Base-by-base conservation (phyloP, 1,140 invertebrate species). In the Drosophila sp. region DNA sequence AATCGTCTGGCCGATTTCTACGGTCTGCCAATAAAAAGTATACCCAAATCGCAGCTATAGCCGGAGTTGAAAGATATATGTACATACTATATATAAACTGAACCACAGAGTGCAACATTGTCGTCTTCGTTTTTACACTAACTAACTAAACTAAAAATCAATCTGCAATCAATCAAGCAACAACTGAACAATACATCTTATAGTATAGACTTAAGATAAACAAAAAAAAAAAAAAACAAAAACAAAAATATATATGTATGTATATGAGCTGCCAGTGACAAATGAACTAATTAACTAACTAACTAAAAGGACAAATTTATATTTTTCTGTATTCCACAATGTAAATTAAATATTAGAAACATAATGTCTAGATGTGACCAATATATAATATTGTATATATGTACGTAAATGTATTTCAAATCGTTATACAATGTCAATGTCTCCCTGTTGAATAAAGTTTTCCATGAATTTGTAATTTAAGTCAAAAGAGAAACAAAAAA, bases 1-100 rank as follows among this genome's bases (percentile, higher is more conserved):
- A 93, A 96, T 7, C 76, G 91, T 7, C 29, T 92, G 10, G 89
- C 80, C 0, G 86, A 90, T 3, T 91, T 92, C 29, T 92, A 92
- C 56, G 84, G 90, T 11, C 32, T 79, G 4, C 27, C 32, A 1
- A 56, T 60, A 4, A 47, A 66, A 1, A 64, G 57, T 4, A 41
- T 58, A 38, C 32, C 80, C n/a, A 90, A 79, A 57, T 85, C 90
- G 41, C 84, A 90, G 63, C 86, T 91, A 71, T 91, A 90, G 72
- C 84, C 70, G 17, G 56, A 50, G 17, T 62, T 66, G 56, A 56
- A 27, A 38, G 72, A 61, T 61, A 66, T 79, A 29, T 11, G 35
- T 27, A 7, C 6, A 38, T 33, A 57, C 30, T 35, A 50, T 35
- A 57, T 60, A 72, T 58, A 76, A 76, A 55, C 73, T 76, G 66